Base-by-base conservation (phyloP, 2,888 invertebrate genomes). In the Philhelius pedissequus region DNA sequence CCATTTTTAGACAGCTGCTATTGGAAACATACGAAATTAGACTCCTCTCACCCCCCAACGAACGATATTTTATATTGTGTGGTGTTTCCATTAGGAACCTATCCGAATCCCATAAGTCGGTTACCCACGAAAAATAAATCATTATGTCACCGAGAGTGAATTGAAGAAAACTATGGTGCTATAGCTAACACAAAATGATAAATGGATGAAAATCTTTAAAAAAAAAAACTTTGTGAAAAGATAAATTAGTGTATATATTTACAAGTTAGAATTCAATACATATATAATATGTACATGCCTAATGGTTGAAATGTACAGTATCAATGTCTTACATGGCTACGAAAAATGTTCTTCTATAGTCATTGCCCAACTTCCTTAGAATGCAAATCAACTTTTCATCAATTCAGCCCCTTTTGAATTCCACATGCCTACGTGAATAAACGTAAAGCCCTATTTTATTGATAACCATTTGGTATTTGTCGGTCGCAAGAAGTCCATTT, bases 81-180 rank as follows among this genome's bases (percentile, higher is more conserved):
- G 20, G 43, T 62, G 50, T 74, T 74, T 40, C 27, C 30, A 22
- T 40, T 22, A 35, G 43, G 13, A 62, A 62, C 18, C 22, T 27
- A 43, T 27, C 60, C 66, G 43, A 66, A 27, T 43, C 60, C 64
- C 50, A 73, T 27, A 74, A 74, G 60, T 27, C 15, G 60, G 60
- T 62, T 43, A 43, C 60, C 74, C 74, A 75, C 54, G 62, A 58
- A 75, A 81, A 58, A 75, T 81, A 81, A 76, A 80, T 80, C 80
- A 80, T 80, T 52, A 70, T 75, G 76, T 81, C 80, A 81, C 52
- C 74, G 38, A 80, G 70, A 70, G 52, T 75, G 75, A 64, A 70
- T 76, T 32, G 64, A 64, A 56, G 64, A 70, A 78, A 75, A 75
- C 66, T 79, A 60, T 79, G 43, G 43, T 54, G 27, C 43, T 18